Evolutionary conservation across 2,888 invertebrate genomes (phyloP), one percentile per base, ranked within the genome.

Genomic region (Heliothis peltigera): DNA sequence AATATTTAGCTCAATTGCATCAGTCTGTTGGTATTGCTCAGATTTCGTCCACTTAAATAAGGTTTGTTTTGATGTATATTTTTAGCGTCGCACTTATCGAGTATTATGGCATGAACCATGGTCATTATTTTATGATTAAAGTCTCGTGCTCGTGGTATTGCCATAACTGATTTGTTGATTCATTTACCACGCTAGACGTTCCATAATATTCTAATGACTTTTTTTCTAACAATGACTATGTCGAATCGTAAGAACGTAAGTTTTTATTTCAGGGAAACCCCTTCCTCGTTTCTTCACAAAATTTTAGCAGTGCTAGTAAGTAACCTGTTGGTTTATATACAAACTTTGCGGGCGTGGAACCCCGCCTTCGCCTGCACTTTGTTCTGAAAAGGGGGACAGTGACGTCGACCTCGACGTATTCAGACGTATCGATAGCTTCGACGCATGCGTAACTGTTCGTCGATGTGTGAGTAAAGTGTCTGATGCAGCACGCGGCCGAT

Each of bases 361-460:
- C 74, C 54, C 80, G 78, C 83, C 84, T 82, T 77, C 71, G 21
- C 55, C 58, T 86, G 87, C 84, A 90, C 88, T 90, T 89, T 86
- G 83, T 69, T 85, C 88, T 80, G 85, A 89, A 92, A 90, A n/a
- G 81, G 88, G 87, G 91, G 89, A 76, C 89, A 87, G 88, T 92
- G 92, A 91, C 91, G 92, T 90, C 85, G 88, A 83, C 87, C 89
- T 87, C 87, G 87, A 85, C 88, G 85, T 88, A 84, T 87, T 85
- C 85, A 85, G 86, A 87, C 87, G 80, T 89, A 88, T 88, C 87
- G 82, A 87, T 90, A 89, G 88, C 86, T 80, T 77, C 77, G 82
- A 85, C 92, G 92, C 93, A 92, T 92, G 93, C 92, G 93, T 92
- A 91, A 91, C 85, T 71, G 32, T 68, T 76, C 83, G 80, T 79